Conservation (phyloP, 1,140 invertebrate species). For the Harlomillsia oculata region DNA sequence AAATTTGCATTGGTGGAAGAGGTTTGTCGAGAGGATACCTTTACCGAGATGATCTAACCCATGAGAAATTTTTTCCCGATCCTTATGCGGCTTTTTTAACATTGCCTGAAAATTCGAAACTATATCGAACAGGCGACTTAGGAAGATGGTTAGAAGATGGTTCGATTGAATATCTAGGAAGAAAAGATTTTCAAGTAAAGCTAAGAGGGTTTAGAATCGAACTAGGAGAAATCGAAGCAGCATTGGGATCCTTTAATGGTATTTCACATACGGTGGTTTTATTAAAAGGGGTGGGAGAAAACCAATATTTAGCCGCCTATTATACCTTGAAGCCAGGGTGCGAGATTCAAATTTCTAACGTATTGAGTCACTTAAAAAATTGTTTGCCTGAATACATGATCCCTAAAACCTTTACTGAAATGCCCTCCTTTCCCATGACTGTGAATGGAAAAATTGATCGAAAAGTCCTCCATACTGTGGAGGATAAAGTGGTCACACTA, state of each 20-base stretch:
- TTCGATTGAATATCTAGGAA: constrained; percentile 9
- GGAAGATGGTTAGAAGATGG: neutral
- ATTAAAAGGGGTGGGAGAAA: neutral
- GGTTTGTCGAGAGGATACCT: constrained; percentile 20
- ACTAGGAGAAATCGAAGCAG: constrained; percentile 5
- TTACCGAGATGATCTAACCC: constrained; percentile 3
- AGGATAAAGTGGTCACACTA: neutral
- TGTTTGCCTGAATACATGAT: constrained; percentile 19
- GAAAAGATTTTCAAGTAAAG: constrained; percentile 6
- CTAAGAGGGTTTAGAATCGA: constrained; percentile 14
- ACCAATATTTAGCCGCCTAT: constrained; percentile 1
- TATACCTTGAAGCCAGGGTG: neutral
- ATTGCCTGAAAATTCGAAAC: too few relatives aligned
- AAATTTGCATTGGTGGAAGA: constrained; percentile 12
- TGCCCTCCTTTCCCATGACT: constrained; percentile 6
- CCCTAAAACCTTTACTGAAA: neutral
- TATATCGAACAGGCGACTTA: constrained; percentile 20
- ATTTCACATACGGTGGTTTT: neutral
- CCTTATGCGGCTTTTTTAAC: neutral
- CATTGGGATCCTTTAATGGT: neutral
- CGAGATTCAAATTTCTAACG: neutral
- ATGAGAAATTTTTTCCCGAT: neutral
- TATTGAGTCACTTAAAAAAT: neutral
- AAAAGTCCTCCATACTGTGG: neutral
- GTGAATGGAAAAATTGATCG: constrained; percentile 16